A percentile compares a stretch with the other conserved stretches of the same genome.
phyloP scores from a whole-genome alignment of 92 coral and sea anemone species.

The Phenganax subtilis region DNA sequence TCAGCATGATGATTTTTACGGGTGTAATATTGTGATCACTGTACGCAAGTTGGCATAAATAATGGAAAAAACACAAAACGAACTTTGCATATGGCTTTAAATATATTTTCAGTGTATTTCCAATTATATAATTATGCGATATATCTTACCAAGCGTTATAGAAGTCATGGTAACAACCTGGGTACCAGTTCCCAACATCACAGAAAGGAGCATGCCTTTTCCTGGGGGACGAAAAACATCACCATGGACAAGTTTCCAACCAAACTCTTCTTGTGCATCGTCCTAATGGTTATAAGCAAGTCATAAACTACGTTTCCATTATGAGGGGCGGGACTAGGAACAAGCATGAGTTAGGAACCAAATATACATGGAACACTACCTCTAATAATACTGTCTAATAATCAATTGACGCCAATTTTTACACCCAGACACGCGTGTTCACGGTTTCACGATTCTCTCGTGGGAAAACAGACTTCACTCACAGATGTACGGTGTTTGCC shows the following conservation, averaged over 20 bases:
- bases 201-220: slow-evolving; percentile 84
- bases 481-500: no score
- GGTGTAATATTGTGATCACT: no score
- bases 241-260: slow-evolving; percentile 98
- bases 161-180: slow-evolving; percentile 84
- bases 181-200: slow-evolving; percentile 86
- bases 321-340: no score
- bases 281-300: slow-evolving; percentile 46
- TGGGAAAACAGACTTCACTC: no score
- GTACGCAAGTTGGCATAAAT: no score
- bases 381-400: no score
- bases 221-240: slow-evolving; percentile 97
- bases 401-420: no score
- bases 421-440: no score
- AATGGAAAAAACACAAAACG: background rate
- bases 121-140: background rate
- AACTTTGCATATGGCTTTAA: background rate
- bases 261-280: slow-evolving; percentile 95
- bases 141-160: slow-evolving; percentile 67
- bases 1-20: no score
- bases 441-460: no score
- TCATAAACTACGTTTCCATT: background rate
- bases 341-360: no score
- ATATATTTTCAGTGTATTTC: background rate
- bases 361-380: no score